Percentiles rank a stretch among this genome's conserved stretches.
Evolutionary conservation across 1,140 invertebrate genomes (phyloP).

Genomic region (Bombus haemorrhoidalis): DNA sequence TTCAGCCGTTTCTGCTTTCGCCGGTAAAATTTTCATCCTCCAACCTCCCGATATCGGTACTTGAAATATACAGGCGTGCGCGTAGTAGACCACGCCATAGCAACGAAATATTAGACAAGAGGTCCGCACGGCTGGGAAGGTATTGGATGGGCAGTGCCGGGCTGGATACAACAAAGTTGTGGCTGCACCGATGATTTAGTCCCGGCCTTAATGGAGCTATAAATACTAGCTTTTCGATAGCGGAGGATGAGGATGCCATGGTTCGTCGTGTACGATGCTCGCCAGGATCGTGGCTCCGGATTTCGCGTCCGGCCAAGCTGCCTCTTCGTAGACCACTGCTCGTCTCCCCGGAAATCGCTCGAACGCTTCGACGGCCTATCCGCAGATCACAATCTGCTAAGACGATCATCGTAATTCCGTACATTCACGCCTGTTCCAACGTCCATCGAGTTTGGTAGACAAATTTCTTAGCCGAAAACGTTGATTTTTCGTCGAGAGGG

Average conservation of each 20-base stretch:
- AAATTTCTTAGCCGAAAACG: not conserved
- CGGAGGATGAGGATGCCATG: constrained; percentile 74
- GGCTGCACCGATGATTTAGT: constrained; percentile 81
- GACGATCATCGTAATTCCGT: not conserved
- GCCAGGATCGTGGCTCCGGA: constrained; percentile 59
- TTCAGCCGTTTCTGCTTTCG: not conserved
- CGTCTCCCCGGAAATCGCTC: not conserved
- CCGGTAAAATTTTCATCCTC: constrained; percentile 75
- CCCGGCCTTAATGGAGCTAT: constrained; percentile 82
- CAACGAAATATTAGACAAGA: constrained; percentile 81
- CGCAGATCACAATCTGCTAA: not conserved
- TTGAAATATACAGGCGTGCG: constrained; percentile 76
- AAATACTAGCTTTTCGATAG: constrained; percentile 83
- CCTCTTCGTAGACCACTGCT: not conserved
- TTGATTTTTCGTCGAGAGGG: not conserved
- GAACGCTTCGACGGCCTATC: too few species aligned
- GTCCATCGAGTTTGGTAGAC: not conserved
- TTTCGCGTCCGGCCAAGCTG: constrained; percentile 50
- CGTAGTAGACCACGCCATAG: constrained; percentile 72
- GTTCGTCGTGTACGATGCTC: constrained; percentile 58
- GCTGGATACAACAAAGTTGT: constrained; percentile 81
- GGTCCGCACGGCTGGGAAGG: constrained; percentile 72
- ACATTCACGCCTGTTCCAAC: not conserved
- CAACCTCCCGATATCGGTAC: constrained; percentile 76
- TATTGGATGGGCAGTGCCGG: constrained; percentile 76